Conservation (phyloP, 2,113 vertebrate species). For the Fregetta grallaria region DNA sequence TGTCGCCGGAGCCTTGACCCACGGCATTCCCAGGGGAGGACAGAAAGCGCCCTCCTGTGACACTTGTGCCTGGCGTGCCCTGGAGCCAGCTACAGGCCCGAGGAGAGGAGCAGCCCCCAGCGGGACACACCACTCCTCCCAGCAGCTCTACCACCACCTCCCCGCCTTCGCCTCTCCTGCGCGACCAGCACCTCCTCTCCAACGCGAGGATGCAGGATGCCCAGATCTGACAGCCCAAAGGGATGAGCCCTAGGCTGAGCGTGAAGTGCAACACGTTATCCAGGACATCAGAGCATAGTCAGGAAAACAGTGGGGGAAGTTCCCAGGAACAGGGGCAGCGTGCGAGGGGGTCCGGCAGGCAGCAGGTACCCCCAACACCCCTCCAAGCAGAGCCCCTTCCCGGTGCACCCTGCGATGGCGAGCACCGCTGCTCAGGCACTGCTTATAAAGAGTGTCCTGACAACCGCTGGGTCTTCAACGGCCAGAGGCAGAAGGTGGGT, state of each 20-base stretch:
- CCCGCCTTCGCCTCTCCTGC: background rate
- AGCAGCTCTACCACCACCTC: background rate
- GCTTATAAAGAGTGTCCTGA: background rate
- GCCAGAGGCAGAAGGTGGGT: background rate
- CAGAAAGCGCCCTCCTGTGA: background rate
- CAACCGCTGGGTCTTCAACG: background rate
- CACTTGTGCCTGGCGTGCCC: background rate
- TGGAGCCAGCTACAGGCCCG: accelerated
- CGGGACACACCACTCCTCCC: background rate
- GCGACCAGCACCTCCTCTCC: background rate
- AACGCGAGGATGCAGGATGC: background rate
- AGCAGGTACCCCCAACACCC: too few species aligned
- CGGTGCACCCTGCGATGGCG: background rate
- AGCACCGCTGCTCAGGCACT: background rate
- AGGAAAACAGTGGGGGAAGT: background rate
- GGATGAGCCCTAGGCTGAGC: background rate
- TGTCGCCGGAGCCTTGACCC: background rate
- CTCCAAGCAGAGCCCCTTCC: background rate
- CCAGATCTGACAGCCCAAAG: background rate
- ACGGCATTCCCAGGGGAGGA: background rate
- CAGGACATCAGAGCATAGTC: background rate
- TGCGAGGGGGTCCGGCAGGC: background rate
- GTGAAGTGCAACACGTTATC: background rate
- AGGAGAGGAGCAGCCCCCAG: background rate
- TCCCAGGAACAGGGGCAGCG: background rate